Conservation (phyloP, 2,113 vertebrate species). For the Triplophysa dalaica region DNA sequence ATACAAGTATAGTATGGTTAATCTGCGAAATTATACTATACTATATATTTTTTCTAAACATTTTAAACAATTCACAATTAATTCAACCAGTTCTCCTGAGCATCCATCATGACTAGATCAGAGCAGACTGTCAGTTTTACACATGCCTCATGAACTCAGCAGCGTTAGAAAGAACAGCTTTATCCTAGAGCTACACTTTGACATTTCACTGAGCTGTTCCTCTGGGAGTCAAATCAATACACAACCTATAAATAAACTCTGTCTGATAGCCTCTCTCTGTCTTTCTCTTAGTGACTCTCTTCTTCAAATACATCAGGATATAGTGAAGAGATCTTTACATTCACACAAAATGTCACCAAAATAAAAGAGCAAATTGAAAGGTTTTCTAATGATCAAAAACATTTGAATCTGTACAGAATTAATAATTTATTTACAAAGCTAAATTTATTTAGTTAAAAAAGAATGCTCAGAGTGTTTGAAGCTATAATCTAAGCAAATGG, state of each 20-base stretch:
- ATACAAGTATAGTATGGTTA: too few species aligned
- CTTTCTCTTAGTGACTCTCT: background rate
- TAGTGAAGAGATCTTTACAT: background rate
- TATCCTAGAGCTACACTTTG: constrained; percentile 7
- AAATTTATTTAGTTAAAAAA: too few species aligned
- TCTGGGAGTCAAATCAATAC: constrained; percentile 22
- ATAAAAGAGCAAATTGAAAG: background rate
- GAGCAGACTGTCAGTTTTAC: background rate
- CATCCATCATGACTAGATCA: background rate
- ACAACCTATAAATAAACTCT: constrained; percentile 18
- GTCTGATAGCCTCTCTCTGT: background rate
- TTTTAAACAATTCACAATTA: background rate
- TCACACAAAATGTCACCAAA: background rate
- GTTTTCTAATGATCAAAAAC: too few species aligned
- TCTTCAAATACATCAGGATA: background rate
- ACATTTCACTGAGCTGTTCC: constrained; percentile 25
- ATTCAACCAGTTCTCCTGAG: background rate
- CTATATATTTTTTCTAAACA: too few species aligned
- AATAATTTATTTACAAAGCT: too few species aligned
- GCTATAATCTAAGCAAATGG: too few species aligned
- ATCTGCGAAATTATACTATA: too few species aligned
- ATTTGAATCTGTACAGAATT: too few species aligned
- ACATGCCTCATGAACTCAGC: background rate
- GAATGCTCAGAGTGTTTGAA: too few species aligned
- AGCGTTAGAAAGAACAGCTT: constrained; percentile 24